Evolutionary conservation across 1,140 invertebrate genomes (phyloP).

Genomic region (Phortica variegata): DNA sequence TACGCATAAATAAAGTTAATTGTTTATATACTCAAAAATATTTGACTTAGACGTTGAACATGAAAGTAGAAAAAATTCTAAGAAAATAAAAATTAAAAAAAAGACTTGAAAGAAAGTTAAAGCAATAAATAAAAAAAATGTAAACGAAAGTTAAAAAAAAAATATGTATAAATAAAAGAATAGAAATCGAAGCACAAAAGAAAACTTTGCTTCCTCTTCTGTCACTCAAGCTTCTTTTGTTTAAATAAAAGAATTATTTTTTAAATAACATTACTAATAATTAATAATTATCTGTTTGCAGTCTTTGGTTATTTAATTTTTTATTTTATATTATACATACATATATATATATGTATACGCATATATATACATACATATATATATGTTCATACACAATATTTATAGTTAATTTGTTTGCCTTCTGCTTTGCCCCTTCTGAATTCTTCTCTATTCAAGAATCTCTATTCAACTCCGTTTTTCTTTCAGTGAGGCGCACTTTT

Average conservation of each 20-base stretch:
- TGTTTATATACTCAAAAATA: constrained; percentile 23
- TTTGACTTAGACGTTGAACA: constrained; percentile 47
- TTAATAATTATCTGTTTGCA: constrained; percentile 59
- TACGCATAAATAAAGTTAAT: constrained; percentile 22
- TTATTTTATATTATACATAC: constrained; percentile 30
- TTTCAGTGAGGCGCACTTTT: no score
- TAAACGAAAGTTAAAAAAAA: constrained; percentile 29
- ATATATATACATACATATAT: no score
- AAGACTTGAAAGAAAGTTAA: constrained; percentile 25
- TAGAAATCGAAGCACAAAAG: constrained; percentile 1
- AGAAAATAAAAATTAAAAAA: constrained; percentile 22
- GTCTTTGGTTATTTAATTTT: constrained; percentile 58
- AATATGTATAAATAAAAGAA: constrained; percentile 11
- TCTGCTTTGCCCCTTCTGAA: no score
- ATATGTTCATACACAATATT: no score
- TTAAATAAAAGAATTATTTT: constrained; percentile 53
- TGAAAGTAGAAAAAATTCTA: constrained; percentile 13
- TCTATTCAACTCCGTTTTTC: no score
- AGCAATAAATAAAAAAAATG: constrained; percentile 13
- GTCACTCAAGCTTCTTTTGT: constrained; percentile 19
- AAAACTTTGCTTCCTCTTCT: constrained; percentile 5
- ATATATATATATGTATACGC: constrained; percentile 16
- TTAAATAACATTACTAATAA: constrained; percentile 58
- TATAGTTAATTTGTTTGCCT: no score
- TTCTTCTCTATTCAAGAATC: no score